Evolutionary conservation across 2,888 invertebrate species (phyloP).

Genomic region (Synergus itoensis): DNA sequence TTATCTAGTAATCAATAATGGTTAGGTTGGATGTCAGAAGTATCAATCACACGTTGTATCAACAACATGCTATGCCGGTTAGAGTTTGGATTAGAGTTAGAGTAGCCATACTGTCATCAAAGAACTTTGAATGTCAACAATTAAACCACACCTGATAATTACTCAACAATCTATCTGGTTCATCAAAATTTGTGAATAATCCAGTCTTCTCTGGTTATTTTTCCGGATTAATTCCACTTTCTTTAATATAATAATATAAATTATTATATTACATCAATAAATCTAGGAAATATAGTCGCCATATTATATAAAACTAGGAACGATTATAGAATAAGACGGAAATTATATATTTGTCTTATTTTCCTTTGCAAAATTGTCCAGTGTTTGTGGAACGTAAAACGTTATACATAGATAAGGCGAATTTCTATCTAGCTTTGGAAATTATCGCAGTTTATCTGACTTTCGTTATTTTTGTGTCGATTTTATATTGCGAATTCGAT

Average conservation of each 20-base stretch:
- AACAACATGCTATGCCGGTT: neutral
- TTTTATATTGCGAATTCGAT: neutral
- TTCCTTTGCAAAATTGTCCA: neutral
- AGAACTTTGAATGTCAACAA: neutral
- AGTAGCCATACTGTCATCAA: neutral
- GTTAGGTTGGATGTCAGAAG: neutral
- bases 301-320: neutral
- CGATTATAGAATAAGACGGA: too few species aligned
- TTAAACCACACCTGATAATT: neutral
- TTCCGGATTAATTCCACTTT: neutral
- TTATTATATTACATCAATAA: neutral
- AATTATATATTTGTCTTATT: neutral
- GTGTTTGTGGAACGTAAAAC: neutral
- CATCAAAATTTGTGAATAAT: constrained; percentile 7
- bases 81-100: neutral
- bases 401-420: neutral
- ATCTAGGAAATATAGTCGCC: neutral
- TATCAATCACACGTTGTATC: neutral
- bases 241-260: neutral
- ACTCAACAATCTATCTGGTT: neutral
- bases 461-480: neutral
- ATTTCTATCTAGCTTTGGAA: neutral
- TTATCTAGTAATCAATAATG: neutral
- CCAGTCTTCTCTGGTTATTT: constrained; percentile 3
- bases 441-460: neutral